Conservation (phyloP, 2,797 vertebrate species). For the Takifugu rubripes region DNA sequence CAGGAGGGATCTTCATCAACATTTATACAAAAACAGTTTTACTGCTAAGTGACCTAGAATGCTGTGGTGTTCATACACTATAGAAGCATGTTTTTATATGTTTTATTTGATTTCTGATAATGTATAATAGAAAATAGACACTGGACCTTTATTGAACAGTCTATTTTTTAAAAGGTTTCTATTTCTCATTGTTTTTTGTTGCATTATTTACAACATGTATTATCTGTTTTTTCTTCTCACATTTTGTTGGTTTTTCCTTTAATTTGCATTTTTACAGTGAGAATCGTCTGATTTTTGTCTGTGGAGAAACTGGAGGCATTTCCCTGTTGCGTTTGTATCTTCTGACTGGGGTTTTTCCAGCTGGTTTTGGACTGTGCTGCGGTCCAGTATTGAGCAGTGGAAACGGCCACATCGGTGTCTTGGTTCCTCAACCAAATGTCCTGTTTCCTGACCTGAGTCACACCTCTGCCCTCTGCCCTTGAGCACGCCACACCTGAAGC, state of each 20-base stretch:
- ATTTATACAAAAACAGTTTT: no score
- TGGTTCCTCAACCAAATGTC: neutral
- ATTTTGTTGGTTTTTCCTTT: no score
- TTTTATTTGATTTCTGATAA: neutral
- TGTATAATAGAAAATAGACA: neutral
- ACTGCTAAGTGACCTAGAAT: no score
- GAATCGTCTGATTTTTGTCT: neutral
- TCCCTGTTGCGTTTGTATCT: conserved; percentile 6
- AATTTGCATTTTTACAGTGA: neutral
- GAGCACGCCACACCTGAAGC: conserved; percentile 1
- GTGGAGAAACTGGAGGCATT: conserved; percentile 1
- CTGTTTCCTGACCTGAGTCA: no score
- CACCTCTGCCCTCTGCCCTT: neutral
- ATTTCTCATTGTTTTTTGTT: neutral
- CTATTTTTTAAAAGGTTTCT: neutral
- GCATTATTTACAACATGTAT: no score
- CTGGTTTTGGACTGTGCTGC: neutral
- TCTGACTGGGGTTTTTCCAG: conserved; percentile 2
- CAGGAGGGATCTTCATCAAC: no score
- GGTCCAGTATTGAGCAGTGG: conserved; percentile 17
- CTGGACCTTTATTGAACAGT: neutral
- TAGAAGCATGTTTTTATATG: no score
- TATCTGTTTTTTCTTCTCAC: no score
- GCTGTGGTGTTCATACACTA: no score
- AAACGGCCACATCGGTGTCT: conserved; percentile 14